Evolutionary conservation across 2,113 vertebrate species (phyloP), one percentile per base, ranked within the genome.

Genomic region (Bagarius yarrelli): DNA sequence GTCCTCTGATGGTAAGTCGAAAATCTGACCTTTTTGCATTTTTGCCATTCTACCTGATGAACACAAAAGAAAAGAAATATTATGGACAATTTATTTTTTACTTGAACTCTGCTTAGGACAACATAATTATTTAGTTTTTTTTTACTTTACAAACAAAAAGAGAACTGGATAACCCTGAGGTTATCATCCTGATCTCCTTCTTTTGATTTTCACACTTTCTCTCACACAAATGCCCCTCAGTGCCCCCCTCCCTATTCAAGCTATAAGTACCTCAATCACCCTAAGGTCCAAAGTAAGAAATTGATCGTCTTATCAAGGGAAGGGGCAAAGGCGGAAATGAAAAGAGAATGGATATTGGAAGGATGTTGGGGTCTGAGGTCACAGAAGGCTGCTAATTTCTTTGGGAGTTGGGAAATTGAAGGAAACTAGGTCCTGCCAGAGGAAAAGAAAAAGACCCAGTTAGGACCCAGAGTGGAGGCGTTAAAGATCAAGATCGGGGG

Each of bases 1-100:
- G 56, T 91, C 96, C 8, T 89, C 94, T 0, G 93, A 96, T 16
- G 96, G 96, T 95, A 91, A 85, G 89, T 66, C 2, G 1, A 11
- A 47, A 44, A 18, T 64, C 50, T 52, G 36, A 55, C 60, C 63
- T 79, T n/a, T 5, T 72, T 14, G 0, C 27, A 30, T 19, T 8
- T 11, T 4, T 71, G 47, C 14, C 19, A 12, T 47, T 53, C 67
- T 30, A 52, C 16, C 52, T 15, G 12, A 25, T 27, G 36, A 56
- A 15, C 8, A 15, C 40, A 19, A n/a, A 63, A 9, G 47, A 27
- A 78, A 78, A 55, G 21, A 40, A 32, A 57, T 27, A 47, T 18
- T 56, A 36, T 69, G 23, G 21, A 36, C 27, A 40, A 27, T 44
- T 11, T n/a, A 50, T 25, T n/a, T 76, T n/a, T 30, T 52, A 40